These are phyloP conservation scores for Motacilla tschutschensis DNA, from an alignment of 2,113 vertebrate species.

Conservation along the genomic window DNA sequence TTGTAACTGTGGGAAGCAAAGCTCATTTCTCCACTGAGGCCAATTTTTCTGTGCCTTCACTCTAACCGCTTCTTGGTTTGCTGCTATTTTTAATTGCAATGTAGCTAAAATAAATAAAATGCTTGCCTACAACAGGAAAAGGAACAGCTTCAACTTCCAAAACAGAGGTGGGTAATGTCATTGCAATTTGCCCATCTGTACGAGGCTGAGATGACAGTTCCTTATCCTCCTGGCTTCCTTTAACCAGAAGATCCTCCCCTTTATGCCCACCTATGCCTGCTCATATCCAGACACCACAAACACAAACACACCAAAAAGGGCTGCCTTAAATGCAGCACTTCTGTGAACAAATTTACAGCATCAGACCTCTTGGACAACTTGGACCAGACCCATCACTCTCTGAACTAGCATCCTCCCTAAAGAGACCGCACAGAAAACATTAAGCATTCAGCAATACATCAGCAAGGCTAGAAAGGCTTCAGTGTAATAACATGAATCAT, in stretches of 20 bases:
- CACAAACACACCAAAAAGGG: neutral
- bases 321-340: neutral
- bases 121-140: neutral
- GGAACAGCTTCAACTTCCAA: neutral
- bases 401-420: neutral
- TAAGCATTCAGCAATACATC: neutral
- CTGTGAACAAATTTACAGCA: neutral
- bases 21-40: neutral
- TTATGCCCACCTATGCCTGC: neutral
- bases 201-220: neutral
- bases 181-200: neutral
- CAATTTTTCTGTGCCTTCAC: neutral
- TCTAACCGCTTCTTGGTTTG: slow-evolving; percentile 24
- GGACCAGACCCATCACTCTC: neutral
- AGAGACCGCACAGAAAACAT: neutral
- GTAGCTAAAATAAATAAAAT: slow-evolving; percentile 31
- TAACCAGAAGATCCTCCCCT: neutral
- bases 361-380: neutral
- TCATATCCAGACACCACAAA: neutral
- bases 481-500: slow-evolving; percentile 1
- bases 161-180: neutral
- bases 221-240: neutral
- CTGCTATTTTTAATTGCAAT: slow-evolving; percentile 34
- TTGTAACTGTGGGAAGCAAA: slow-evolving; percentile 27
- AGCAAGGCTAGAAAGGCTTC: neutral